phyloP scores from a whole-genome alignment of 2,888 invertebrate species.

The Epistrophella euchroma region DNA sequence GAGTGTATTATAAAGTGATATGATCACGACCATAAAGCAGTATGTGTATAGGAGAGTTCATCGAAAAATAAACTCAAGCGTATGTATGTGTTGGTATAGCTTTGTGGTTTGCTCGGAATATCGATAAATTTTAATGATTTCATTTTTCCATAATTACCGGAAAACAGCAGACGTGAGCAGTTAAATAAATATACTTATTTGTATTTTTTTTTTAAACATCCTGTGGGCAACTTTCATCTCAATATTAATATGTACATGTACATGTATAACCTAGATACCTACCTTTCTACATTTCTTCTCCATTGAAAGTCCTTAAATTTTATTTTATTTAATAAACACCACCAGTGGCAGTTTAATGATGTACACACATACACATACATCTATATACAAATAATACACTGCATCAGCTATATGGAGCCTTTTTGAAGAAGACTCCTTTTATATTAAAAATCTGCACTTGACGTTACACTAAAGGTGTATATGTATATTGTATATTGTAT shows the following conservation, averaged over 20 bases:
- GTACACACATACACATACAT: not conserved
- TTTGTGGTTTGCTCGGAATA: conserved; percentile 2
- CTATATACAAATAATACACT: not conserved
- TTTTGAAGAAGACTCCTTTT: conserved; percentile 36
- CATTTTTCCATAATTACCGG: conserved; percentile 50
- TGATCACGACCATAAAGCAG: not conserved
- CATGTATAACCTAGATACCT: not conserved
- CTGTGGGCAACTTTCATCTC: conserved; percentile 18
- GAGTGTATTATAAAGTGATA: not conserved
- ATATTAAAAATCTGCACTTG: conserved; percentile 28
- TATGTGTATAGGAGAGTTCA: not conserved
- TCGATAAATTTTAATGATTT: conserved; percentile 47
- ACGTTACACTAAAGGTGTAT: conserved; percentile 23
- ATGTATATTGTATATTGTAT: not conserved
- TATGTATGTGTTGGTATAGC: not conserved
- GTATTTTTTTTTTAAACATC: conserved; percentile 12
- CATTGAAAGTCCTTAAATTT: conserved; percentile 51
- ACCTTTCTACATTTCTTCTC: not conserved
- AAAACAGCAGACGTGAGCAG: conserved; percentile 42
- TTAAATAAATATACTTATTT: not conserved
- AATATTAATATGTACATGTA: not conserved
- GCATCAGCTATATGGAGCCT: not conserved
- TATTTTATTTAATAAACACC: conserved; percentile 50
- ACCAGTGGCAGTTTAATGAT: conserved; percentile 41
- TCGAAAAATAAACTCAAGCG: not conserved